phyloP scores from a whole-genome alignment of 2,888 invertebrate genomes.

The Polydrusus cervinus region DNA sequence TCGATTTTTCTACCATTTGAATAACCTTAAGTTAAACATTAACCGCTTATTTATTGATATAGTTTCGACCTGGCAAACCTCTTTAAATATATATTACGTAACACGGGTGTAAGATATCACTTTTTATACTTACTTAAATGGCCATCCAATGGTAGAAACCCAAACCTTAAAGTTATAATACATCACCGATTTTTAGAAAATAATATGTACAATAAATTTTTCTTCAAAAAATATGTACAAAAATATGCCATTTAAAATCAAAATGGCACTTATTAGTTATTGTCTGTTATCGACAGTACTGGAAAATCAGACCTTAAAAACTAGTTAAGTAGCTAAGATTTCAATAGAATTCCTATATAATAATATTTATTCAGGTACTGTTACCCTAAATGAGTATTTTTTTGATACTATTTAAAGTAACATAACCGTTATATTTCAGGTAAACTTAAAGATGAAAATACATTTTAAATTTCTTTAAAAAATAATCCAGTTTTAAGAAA shows the following conservation, averaged over 20 bases:
- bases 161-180: conserved; percentile 28
- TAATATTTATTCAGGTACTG: background rate
- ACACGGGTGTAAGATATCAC: too few species aligned
- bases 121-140: background rate
- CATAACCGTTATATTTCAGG: background rate
- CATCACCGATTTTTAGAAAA: conserved; percentile 58
- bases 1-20: conserved; percentile 34
- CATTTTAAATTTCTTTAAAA: background rate
- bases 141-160: conserved; percentile 4
- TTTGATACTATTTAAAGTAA: conserved; percentile 24
- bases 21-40: conserved; percentile 49
- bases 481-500: background rate
- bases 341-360: conserved; percentile 22
- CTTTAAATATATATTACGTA: too few species aligned
- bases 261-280: conserved; percentile 64
- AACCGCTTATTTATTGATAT: too few species aligned
- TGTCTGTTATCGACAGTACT: conserved; percentile 64
- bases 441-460: conserved; percentile 13
- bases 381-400: conserved; percentile 21
- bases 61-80: too few species aligned
- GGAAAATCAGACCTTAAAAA: conserved; percentile 55
- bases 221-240: conserved; percentile 63
- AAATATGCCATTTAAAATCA: conserved; percentile 60
- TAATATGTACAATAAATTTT: conserved; percentile 56
- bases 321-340: conserved; percentile 56